These are phyloP conservation scores for Ailurus styani DNA, from an alignment of 2,113 vertebrate species.

Conservation along the genomic window DNA sequence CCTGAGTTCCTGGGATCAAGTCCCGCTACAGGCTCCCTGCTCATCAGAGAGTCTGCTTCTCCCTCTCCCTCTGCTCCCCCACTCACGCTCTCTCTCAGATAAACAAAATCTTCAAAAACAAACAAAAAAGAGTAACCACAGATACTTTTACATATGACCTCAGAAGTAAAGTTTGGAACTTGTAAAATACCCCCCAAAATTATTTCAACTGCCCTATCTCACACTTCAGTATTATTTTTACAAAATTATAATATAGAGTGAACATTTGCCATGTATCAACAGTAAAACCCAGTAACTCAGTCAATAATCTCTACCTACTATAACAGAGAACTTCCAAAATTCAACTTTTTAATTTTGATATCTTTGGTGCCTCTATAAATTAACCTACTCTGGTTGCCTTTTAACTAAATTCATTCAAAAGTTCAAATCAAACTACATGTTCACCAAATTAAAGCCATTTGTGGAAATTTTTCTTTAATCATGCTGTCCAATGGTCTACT, in stretches of 20 bases:
- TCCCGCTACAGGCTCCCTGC: background rate
- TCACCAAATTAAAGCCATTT: background rate
- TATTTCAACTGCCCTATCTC: background rate
- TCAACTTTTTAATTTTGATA: background rate
- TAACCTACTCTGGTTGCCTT: background rate
- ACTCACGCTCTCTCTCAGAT: background rate
- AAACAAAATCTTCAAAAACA: background rate
- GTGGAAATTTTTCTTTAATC: background rate
- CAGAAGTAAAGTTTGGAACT: background rate
- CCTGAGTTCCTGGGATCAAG: background rate
- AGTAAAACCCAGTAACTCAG: background rate
- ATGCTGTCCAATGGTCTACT: background rate
- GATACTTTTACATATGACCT: background rate
- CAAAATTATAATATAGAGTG: background rate
- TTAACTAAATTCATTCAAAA: background rate
- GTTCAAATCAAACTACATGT: slow-evolving; percentile 12
- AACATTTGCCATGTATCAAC: background rate
- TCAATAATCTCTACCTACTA: background rate
- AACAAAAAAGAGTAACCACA: background rate
- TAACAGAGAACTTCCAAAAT: background rate
- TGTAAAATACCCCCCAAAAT: background rate
- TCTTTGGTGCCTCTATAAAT: background rate
- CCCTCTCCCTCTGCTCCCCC: background rate
- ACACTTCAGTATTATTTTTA: background rate
- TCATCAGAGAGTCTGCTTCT: background rate